Base-by-base conservation (phyloP, 2,797 vertebrate species). In the Toxotes lorentzi region DNA sequence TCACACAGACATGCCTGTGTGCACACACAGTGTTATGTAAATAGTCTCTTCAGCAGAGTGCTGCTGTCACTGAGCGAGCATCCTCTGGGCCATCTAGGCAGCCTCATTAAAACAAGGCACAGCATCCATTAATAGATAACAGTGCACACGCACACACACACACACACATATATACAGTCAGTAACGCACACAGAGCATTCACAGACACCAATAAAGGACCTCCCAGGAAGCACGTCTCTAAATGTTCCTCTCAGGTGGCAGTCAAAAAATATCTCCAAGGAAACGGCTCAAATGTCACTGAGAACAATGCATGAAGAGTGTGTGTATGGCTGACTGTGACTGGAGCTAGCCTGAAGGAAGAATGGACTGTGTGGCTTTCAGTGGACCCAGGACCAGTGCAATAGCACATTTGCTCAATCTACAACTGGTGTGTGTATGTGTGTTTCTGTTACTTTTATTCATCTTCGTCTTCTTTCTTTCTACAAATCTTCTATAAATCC, bases 61-160 rank as follows among this genome's bases (percentile, higher is more conserved):
- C 89, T 91, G 91, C 93, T 93, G 91, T 94, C 95, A 95, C 91
- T 91, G 77, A 86, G 87, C 79, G 86, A 93, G 91, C 89, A 86
- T 94, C 93, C 93, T 94, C 88, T 86, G 93, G 93, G 95, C 93
- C 91, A 94, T 91, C 89, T 62, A 94, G 90, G 89, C 94, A 92
- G 90, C 94, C 95, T 95, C 94, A 95, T 95, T 95, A 95, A 95
- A 95, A 95, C 88, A 85, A 90, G 88, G 87, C 92, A 89, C 84
- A 89, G 90, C 90, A 92, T 88, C 91, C 91, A 87, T 93, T 94
- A 94, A 94, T 90, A 92, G 93, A 92, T 91, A 89, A 77, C 78
- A 86, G 74, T 64, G 63, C 10, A 19, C 43, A 14, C 59, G 30
- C 60, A 79, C 66, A 84, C 80, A 73, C 75, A 85, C 30, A 66